Base-by-base conservation (phyloP, 1,140 invertebrate species). In the Drosophila repletoides region DNA sequence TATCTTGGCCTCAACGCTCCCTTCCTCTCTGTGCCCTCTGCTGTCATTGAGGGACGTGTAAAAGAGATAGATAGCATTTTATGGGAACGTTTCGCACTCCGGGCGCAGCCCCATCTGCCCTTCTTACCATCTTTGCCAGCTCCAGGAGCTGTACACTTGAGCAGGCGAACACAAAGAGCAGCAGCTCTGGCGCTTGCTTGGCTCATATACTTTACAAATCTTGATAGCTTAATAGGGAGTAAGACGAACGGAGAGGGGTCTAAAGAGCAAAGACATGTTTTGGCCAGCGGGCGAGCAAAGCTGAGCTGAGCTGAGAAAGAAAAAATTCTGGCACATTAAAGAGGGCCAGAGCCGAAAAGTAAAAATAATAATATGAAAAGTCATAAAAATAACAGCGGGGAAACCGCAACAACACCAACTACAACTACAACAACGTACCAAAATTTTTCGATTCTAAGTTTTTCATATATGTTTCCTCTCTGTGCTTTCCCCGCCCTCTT, bases 181-280 rank as follows among this genome's bases (percentile, higher is more conserved):
- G 40, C 6, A 53, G 31, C 33, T 53, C 36, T 55, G 51, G 60
- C 71, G 76, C 68, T 81, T 79, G 76, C 75, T 76, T 76, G 80
- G 66, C 80, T 84, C 80, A 84, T 84, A 84, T 86, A 84, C 80
- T 84, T 84, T 84, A 84, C 75, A 84, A 86, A 84, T 84, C 80
- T 84, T 84, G 80, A 84, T 84, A 84, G 77, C 75, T 84, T 84
- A 80, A 86, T 84, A 86, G 80, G 43, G 49, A 38, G 28, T 29
- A 46, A 64, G 38, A 58, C 31, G 59, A 40, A 49, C 52, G 7
- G 49, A n/a, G n/a, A n/a, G n/a, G 65, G 24, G 52, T 34, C 36
- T 41, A 64, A 77, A 84, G 45, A 87, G 75, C 71, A 86, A 86
- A 80, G 71, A 84, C 80, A 84, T 84, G 79, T 84, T 86, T 86